Conservation (phyloP, 2,113 vertebrate species). For the Tricholaema leucomelas region DNA sequence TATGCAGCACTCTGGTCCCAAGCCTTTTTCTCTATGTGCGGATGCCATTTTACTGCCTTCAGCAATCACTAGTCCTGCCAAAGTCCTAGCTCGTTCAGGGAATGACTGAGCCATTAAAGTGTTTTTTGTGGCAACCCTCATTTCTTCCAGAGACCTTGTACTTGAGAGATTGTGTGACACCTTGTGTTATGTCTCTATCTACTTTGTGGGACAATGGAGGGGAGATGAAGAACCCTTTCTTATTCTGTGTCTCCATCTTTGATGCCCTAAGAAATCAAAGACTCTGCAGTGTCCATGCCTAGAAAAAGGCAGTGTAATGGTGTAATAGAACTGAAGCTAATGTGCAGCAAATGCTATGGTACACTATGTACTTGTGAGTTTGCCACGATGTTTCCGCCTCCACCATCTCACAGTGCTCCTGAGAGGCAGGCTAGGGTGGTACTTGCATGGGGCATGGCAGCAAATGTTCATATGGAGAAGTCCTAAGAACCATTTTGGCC, state of each 20-base stretch:
- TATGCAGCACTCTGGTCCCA: background rate
- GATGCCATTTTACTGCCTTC: background rate
- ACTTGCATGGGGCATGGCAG: background rate
- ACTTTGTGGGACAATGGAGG: background rate
- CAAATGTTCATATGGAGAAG: accelerated
- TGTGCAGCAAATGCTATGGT: background rate
- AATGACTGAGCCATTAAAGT: background rate
- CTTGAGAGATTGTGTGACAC: background rate
- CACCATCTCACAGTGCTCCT: accelerated
- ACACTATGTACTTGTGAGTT: accelerated
- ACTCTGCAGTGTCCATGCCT: too few species aligned
- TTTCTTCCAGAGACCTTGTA: background rate
- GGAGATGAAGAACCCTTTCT: background rate
- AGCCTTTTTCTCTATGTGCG: background rate
- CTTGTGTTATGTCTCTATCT: background rate
- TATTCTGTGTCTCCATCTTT: background rate
- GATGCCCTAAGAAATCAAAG: background rate
- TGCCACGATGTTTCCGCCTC: background rate
- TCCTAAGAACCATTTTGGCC: background rate
- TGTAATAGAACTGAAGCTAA: background rate
- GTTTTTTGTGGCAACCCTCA: accelerated
- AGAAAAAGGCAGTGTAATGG: background rate
- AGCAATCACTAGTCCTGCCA: background rate
- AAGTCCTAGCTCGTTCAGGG: background rate
- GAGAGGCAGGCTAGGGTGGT: accelerated